Evolutionary conservation across 2,888 invertebrate species (phyloP).

Genomic region (Shargacucullia verbasci): DNA sequence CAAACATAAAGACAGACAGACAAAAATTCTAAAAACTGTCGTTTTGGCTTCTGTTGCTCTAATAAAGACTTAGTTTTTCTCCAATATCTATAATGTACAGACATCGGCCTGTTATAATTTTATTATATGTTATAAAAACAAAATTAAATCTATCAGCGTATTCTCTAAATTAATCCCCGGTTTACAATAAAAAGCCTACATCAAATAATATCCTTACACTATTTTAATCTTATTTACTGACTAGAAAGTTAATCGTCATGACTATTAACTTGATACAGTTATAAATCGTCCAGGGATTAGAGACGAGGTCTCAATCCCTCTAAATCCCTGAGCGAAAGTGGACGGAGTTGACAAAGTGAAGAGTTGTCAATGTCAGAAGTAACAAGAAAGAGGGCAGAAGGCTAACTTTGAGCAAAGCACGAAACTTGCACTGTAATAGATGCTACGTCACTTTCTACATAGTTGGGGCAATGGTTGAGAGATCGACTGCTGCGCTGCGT

Average conservation of each 20-base stretch:
- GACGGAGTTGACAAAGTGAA: slow-evolving; percentile 28
- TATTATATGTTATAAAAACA: too few relatives aligned
- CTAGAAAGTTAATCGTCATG: slow-evolving; percentile 40
- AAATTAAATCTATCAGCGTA: neutral
- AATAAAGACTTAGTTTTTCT: too few relatives aligned
- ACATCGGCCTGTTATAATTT: too few relatives aligned
- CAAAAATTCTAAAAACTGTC: too few relatives aligned
- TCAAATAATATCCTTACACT: slow-evolving; percentile 25
- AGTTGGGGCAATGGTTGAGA: too few relatives aligned
- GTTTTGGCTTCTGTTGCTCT: too few relatives aligned
- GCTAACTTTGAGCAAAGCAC: neutral
- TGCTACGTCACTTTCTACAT: too few relatives aligned
- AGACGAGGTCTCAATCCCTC: slow-evolving; percentile 41
- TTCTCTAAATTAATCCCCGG: slow-evolving; percentile 7
- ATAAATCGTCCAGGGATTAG: slow-evolving; percentile 53
- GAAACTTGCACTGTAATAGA: too few relatives aligned
- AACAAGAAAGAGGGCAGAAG: neutral
- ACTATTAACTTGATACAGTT: slow-evolving; percentile 40
- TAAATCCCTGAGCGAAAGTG: slow-evolving; percentile 51
- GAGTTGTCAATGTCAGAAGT: slow-evolving; percentile 1
- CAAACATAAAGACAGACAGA: too few relatives aligned
- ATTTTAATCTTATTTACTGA: slow-evolving; percentile 31
- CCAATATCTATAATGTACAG: too few relatives aligned
- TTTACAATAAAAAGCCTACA: slow-evolving; percentile 6
- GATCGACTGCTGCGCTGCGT: too few relatives aligned